Evolutionary conservation across 2,113 vertebrate genomes (phyloP).

Genomic region (Atractosteus spatula): DNA sequence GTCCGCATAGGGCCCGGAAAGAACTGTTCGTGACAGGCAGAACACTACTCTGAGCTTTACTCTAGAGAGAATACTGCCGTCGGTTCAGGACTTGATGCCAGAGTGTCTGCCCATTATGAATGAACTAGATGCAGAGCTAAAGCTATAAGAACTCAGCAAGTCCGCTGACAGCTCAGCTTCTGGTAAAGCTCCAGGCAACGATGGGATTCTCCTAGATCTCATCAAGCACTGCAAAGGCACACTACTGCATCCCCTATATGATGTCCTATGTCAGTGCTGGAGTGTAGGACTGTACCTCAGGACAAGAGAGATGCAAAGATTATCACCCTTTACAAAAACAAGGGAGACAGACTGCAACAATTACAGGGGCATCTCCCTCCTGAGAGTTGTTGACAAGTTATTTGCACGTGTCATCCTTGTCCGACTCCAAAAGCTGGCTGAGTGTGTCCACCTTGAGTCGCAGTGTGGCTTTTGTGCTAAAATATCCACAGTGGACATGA

Average conservation of each 20-base stretch:
- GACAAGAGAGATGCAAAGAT: not conserved
- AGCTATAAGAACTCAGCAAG: not conserved
- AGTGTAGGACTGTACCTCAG: not conserved
- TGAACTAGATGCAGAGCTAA: not conserved
- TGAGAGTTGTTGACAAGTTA: constrained; percentile 3
- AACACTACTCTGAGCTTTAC: not conserved
- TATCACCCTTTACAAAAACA: constrained; percentile 18
- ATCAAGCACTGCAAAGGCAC: not conserved
- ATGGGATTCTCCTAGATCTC: not conserved
- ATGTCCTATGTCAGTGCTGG: not conserved
- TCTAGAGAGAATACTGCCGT: not conserved
- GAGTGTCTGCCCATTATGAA: not conserved
- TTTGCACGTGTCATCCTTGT: constrained; percentile 1
- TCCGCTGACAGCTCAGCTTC: not conserved
- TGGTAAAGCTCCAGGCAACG: not conserved
- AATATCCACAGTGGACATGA: constrained; percentile 10
- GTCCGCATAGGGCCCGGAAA: no score
- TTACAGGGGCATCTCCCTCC: constrained; percentile 3
- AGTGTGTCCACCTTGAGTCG: constrained; percentile 5
- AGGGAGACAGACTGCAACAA: constrained; percentile 10
- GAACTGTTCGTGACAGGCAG: no score
- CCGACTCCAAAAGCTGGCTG: constrained; percentile 1
- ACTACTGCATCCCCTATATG: not conserved
- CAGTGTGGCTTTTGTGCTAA: constrained; percentile 1
- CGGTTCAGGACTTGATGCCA: not conserved